Evolutionary conservation across 2,113 vertebrate species (phyloP).

Genomic region (Catharus bicknelli): DNA sequence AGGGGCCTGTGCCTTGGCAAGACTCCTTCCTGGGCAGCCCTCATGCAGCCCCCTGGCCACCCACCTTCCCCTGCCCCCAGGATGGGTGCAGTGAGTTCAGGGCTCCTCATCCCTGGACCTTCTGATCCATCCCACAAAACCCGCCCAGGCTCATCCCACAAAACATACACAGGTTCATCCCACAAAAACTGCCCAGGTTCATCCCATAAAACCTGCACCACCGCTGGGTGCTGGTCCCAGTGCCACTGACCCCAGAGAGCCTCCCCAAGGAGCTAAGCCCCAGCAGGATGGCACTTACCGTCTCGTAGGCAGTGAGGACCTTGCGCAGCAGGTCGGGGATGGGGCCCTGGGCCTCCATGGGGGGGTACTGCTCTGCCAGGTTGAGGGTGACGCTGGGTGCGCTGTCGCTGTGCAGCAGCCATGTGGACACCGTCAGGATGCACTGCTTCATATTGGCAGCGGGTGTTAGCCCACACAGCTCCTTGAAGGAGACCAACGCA

Average conservation of each 20-base stretch:
- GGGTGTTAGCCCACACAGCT: slow-evolving; percentile 89
- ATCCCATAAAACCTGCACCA: neutral
- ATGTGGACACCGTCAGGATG: slow-evolving; percentile 86
- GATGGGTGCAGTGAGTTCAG: rapidly evolving
- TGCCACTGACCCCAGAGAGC: neutral
- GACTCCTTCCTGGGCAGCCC: neutral
- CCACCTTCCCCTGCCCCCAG: rapidly evolving
- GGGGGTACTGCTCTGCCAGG: slow-evolving; percentile 85
- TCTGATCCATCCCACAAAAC: neutral
- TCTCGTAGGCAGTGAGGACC: slow-evolving; percentile 89
- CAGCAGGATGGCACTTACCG: slow-evolving; percentile 58
- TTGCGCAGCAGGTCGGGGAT: slow-evolving; percentile 89
- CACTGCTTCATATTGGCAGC: slow-evolving; percentile 94
- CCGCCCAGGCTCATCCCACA: neutral
- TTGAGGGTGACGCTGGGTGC: slow-evolving; percentile 82
- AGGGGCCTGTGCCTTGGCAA: neutral
- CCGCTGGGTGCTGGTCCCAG: neutral
- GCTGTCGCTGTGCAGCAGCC: slow-evolving; percentile 88
- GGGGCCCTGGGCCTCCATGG: slow-evolving; percentile 87
- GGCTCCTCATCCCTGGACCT: neutral
- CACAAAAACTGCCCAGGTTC: neutral
- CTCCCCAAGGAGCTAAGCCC: rapidly evolving
- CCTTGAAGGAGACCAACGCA: slow-evolving; percentile 91
- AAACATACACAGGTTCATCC: neutral
- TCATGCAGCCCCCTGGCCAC: rapidly evolving